phyloP scores from a whole-genome alignment of 2,888 invertebrate genomes.

The Eupithecia subfuscata region DNA sequence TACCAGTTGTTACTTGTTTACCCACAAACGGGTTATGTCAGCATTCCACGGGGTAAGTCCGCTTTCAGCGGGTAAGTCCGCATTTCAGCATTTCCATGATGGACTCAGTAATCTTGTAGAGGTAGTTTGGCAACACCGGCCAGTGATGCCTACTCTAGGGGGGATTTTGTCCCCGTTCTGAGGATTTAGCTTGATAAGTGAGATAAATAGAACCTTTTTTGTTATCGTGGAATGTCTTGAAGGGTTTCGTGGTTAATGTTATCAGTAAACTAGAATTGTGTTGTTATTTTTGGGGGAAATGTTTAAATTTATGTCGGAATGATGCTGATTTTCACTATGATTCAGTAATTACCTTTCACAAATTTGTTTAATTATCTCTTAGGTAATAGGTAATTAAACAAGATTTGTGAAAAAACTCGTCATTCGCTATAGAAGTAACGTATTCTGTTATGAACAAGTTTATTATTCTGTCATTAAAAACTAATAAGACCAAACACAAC shows the following conservation, averaged over 20 bases:
- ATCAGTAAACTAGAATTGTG: conserved; percentile 6
- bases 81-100: conserved; percentile 54
- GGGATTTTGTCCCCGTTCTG: conserved; percentile 28
- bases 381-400: neutral
- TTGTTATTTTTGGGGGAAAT: neutral
- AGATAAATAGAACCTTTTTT: conserved; percentile 38
- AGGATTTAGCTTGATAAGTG: conserved; percentile 35
- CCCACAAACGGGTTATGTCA: conserved; percentile 56
- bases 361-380: no score
- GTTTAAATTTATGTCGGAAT: conserved; percentile 1
- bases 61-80: conserved; percentile 34
- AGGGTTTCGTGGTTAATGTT: conserved; percentile 18
- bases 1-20: conserved; percentile 66
- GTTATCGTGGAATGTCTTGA: conserved; percentile 31
- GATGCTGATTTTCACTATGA: neutral
- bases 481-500: no score
- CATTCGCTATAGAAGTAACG: neutral
- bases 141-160: conserved; percentile 14
- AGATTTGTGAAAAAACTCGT: neutral
- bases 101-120: conserved; percentile 59
- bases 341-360: neutral
- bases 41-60: conserved; percentile 44
- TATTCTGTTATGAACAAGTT: neutral
- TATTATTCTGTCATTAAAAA: neutral
- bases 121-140: conserved; percentile 8